A percentile compares a stretch with the other conserved stretches of the same genome.
Conservation (phyloP, 2,113 vertebrate genomes). For the Rousettus leschenaultii region DNA sequence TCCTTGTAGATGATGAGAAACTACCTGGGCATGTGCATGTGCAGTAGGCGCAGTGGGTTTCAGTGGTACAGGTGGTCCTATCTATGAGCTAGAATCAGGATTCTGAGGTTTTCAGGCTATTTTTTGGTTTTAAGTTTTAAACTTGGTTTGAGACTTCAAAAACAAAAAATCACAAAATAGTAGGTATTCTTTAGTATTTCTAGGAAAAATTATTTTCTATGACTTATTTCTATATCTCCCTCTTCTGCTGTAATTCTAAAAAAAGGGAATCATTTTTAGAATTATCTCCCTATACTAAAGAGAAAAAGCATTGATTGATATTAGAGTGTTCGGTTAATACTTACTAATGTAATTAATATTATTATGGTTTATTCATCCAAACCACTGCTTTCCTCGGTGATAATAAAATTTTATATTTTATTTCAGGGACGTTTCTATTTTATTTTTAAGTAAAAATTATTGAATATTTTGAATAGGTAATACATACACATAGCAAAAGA, state of each 20-base stretch:
- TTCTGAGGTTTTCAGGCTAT: not conserved
- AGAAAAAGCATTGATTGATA: not conserved
- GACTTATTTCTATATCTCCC: not conserved
- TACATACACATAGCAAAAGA: not conserved
- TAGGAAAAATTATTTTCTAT: not conserved
- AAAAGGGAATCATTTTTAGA: not conserved
- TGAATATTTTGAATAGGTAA: not conserved
- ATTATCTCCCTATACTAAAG: not conserved
- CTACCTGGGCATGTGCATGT: not conserved
- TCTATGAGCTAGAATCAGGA: not conserved
- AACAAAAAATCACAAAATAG: not conserved
- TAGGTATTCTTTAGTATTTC: not conserved
- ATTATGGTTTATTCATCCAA: not conserved
- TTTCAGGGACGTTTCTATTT: not conserved
- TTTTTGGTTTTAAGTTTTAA: not conserved
- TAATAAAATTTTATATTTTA: not conserved
- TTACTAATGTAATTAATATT: not conserved
- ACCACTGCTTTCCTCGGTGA: not conserved
- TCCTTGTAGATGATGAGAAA: not conserved
- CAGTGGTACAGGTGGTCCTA: not conserved
- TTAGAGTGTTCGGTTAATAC: not conserved
- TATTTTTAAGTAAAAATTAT: slow-evolving; percentile 1
- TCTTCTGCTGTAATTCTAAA: not conserved
- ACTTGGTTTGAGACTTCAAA: not conserved
- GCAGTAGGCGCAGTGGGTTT: not conserved